Evolutionary conservation across 2,888 invertebrate species (phyloP).

Genomic region (Tenthredo amoena): DNA sequence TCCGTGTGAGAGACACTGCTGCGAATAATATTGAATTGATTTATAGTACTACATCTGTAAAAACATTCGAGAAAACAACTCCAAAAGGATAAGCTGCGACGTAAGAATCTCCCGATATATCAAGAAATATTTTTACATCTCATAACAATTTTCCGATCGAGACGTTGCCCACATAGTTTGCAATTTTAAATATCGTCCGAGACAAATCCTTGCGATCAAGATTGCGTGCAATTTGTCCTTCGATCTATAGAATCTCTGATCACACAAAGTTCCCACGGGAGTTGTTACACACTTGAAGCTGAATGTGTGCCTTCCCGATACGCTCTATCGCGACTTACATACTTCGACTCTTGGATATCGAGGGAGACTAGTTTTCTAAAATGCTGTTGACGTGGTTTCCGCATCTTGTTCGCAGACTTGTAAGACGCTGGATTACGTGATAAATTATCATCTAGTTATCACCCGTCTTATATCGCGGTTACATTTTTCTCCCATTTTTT

Average conservation of each 20-base stretch:
- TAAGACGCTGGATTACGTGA: background rate
- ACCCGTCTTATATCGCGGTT: background rate
- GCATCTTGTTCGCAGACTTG: background rate
- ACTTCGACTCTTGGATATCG: background rate
- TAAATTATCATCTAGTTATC: slow-evolving; percentile 32
- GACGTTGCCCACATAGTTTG: background rate
- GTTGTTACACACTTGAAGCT: background rate
- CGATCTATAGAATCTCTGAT: slow-evolving; percentile 10
- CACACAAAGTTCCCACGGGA: slow-evolving; percentile 31
- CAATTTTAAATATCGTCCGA: background rate
- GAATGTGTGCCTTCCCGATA: slow-evolving; percentile 5
- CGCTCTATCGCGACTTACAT: slow-evolving; percentile 18
- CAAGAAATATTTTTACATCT: slow-evolving; percentile 4
- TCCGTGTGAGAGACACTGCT: background rate
- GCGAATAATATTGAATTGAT: slow-evolving; percentile 10
- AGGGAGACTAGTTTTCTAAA: slow-evolving; percentile 39
- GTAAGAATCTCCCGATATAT: background rate
- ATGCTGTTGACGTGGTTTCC: slow-evolving; percentile 24
- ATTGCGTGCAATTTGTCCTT: slow-evolving; percentile 38
- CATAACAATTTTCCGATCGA: slow-evolving; percentile 1
- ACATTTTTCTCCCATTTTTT: background rate
- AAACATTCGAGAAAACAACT: slow-evolving; percentile 17
- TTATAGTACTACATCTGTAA: background rate
- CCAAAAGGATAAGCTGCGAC: slow-evolving; percentile 4
- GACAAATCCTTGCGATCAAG: background rate